Percentiles rank a stretch among this genome's conserved stretches.
These are phyloP conservation scores for Ramphastos sulfuratus DNA, from an alignment of 2,113 vertebrate species.

Conservation along the genomic window DNA sequence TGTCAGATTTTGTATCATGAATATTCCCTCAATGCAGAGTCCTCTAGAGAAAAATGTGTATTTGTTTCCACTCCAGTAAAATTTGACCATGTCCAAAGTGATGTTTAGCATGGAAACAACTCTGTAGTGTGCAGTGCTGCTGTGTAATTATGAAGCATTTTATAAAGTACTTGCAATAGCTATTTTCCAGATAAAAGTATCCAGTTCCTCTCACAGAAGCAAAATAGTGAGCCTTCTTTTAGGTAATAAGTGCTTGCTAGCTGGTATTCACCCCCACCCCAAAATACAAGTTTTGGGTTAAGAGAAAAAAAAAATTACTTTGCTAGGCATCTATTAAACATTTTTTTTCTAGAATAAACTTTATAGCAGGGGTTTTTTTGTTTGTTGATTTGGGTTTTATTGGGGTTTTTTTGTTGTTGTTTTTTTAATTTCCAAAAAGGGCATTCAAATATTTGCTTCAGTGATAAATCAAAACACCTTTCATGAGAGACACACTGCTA, in stretches of 20 bases:
- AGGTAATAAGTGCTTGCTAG: neutral
- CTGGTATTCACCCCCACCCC: neutral
- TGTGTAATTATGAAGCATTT: neutral
- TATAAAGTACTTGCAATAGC: neutral
- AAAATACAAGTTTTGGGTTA: neutral
- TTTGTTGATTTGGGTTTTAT: no score
- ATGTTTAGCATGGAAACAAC: neutral
- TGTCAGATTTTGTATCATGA: neutral
- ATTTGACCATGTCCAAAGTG: neutral
- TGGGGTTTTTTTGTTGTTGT: neutral
- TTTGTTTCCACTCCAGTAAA: neutral
- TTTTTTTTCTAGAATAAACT: no score
- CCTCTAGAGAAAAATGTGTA: neutral
- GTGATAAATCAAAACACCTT: neutral
- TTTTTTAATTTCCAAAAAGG: neutral
- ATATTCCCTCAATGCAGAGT: neutral
- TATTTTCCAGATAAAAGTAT: neutral
- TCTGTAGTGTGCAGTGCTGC: constrained; percentile 1
- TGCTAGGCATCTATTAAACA: neutral
- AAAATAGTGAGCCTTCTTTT: constrained; percentile 18
- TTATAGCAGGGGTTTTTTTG: no score
- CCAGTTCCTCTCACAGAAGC: neutral
- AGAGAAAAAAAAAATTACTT: neutral
- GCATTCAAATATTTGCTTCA: neutral
- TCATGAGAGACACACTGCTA: neutral